These are phyloP conservation scores for Coronaproctus castanopsis DNA, from an alignment of 2,888 invertebrate genomes.

Conservation along the genomic window DNA sequence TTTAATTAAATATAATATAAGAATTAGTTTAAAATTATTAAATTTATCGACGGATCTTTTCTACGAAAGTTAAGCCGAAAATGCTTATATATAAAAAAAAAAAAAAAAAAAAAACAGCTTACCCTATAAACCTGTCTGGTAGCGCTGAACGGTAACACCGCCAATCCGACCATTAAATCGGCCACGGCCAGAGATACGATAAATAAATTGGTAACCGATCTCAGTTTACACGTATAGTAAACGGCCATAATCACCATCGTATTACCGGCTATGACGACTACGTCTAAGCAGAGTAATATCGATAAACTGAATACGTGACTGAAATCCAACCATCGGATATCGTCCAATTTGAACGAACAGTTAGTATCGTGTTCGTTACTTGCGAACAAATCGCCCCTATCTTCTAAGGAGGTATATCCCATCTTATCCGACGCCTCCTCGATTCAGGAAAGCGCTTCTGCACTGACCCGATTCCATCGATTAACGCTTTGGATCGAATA, in stretches of 20 bases:
- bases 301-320: background rate
- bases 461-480: background rate
- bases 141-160: conserved; percentile 87
- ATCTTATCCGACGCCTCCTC: background rate
- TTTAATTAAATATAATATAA: too few relatives aligned
- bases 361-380: too few relatives aligned
- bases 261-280: conserved; percentile 76
- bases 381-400: too few relatives aligned
- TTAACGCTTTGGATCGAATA: too few relatives aligned
- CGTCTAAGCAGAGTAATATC: conserved; percentile 41
- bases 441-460: background rate
- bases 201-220: conserved; percentile 90
- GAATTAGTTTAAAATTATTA: too few relatives aligned
- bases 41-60: too few relatives aligned
- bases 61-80: too few relatives aligned
- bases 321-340: background rate
- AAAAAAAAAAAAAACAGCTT: conserved; percentile 19
- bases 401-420: too few relatives aligned
- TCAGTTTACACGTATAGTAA: conserved; percentile 69
- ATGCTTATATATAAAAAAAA: too few relatives aligned
- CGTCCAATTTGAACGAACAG: background rate
- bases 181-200: conserved; percentile 92
- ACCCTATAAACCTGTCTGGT: conserved; percentile 84
- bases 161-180: conserved; percentile 83
- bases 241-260: conserved; percentile 83